These are phyloP conservation scores for Hypomesus transpacificus DNA, from an alignment of 2,113 vertebrate genomes.

Conservation along the genomic window DNA sequence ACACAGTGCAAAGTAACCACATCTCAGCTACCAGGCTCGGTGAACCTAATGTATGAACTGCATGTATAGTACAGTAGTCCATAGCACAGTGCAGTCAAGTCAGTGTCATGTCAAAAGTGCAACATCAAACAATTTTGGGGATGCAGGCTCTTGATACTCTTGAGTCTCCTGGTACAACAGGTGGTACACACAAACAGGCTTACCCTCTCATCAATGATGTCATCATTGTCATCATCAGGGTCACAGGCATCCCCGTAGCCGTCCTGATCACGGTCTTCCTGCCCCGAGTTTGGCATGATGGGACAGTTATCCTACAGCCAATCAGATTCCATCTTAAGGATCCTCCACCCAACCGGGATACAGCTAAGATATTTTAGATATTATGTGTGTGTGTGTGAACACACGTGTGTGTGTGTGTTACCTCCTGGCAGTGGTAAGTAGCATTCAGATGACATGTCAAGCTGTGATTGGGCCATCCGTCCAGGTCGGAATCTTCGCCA, in stretches of 20 bases:
- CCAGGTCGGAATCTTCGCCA: slow-evolving; percentile 92
- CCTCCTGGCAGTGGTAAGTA: slow-evolving; percentile 89
- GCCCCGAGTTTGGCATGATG: slow-evolving; percentile 90
- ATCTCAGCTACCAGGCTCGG: too few species aligned
- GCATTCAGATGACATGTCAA: slow-evolving; percentile 87
- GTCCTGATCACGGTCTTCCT: slow-evolving; percentile 92
- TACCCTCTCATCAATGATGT: slow-evolving; percentile 88
- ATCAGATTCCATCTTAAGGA: slow-evolving; percentile 22
- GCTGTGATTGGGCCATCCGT: slow-evolving; percentile 91
- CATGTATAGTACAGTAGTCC: too few species aligned
- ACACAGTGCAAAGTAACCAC: too few species aligned
- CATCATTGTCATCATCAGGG: slow-evolving; percentile 92
- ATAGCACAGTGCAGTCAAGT: too few species aligned
- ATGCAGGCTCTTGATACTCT: too few species aligned
- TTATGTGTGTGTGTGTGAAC: neutral
- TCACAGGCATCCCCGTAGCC: slow-evolving; percentile 91
- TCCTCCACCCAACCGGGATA: slow-evolving; percentile 72
- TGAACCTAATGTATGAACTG: too few species aligned
- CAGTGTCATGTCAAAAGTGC: too few species aligned
- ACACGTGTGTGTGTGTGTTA: slow-evolving; percentile 44
- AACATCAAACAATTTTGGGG: too few species aligned
- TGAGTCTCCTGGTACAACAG: neutral
- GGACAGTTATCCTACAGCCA: slow-evolving; percentile 90
- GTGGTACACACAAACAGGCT: slow-evolving; percentile 33
- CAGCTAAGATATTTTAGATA: neutral